Base-by-base conservation (phyloP, 2,113 vertebrate species). In the Ceyx margarethae region DNA sequence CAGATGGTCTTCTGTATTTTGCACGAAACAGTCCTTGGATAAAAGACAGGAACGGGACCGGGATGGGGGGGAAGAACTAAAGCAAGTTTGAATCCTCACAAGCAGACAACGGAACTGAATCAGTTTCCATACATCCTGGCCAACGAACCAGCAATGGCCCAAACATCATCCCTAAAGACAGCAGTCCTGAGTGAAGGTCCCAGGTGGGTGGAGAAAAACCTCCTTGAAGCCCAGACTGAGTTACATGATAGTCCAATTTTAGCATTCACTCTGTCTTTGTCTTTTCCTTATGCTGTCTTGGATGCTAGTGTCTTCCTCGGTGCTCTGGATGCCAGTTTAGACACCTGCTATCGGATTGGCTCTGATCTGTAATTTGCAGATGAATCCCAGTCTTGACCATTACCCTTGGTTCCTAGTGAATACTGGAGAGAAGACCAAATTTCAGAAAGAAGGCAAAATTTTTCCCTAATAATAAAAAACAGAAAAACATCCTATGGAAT, bases 1-100 rank as follows among this genome's bases (percentile, higher is more conserved):
- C 92, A 94, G 67, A 94, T 82, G 75, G 35, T 93, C 64, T 81
- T 86, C 89, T 72, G 35, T 31, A 61, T 81, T 94, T 86, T 85
- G 53, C 85, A 93, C 2, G 0, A 71, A 91, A 78, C 35, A 67
- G 72, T 74, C 35, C 1, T 43, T 64, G 79, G 75, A 93, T 71
- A 75, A 74, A 65, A 86, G 57, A 79, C 62, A 81, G 65, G 22
- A 90, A 51, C 37, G 43, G 48, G n/a, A 71, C 26, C 1, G 0
- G 51, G 61, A 80, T 72, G 53, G 5, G 28, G 28, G 76, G 65
- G 54, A 85, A 89, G 26, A 90, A 43, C n/a, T 40, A 68, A 81
- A 23, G 85, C 57, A 67, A 92, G 67, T 58, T 23, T 69, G 51
- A 82, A 64, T 40, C 31, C 43, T 92, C 75, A 25, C 51, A 77